Percentiles rank a stretch among this genome's conserved stretches.
phyloP scores from a whole-genome alignment of 2,113 vertebrate species.

The Sus scrofa region T2T-Sscrofa CM000822.6:55946001-55946500 shows the following conservation, averaged over 20 bases:
- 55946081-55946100: neutral
- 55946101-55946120: neutral
- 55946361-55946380: neutral
- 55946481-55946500: too few relatives aligned
- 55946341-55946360: neutral
- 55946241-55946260: neutral
- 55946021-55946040: conserved; percentile 55
- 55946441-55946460: too few relatives aligned
- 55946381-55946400: neutral
- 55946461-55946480: too few relatives aligned
- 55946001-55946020: conserved; percentile 44
- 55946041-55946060: conserved; percentile 39
- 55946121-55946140: too few relatives aligned
- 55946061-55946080: conserved; percentile 15
- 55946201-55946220: neutral
- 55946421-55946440: neutral
- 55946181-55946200: conserved; percentile 10
- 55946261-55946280: neutral
- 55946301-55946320: neutral
- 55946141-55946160: neutral
- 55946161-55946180: conserved; percentile 1
- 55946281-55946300: neutral
- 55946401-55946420: neutral
- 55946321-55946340: neutral
- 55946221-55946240: neutral